A percentile compares a stretch with the other conserved stretches of the same genome.
Conservation (phyloP, 2,797 vertebrate species). For the Tenualosa ilisha region DNA sequence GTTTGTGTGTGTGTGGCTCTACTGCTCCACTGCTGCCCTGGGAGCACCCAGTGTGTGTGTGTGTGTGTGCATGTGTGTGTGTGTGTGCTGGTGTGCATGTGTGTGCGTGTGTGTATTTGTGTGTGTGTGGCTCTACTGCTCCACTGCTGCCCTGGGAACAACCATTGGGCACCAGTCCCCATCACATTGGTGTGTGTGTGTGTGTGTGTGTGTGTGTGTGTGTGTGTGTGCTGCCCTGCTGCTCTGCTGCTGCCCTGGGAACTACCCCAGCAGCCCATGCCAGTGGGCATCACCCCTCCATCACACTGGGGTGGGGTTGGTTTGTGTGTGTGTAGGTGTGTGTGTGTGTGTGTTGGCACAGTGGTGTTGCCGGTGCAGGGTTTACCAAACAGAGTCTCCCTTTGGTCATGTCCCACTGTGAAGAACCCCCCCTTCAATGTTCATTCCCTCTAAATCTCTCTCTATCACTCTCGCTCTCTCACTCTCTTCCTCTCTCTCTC, state of each 20-base stretch:
- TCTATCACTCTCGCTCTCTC: constrained; percentile 18
- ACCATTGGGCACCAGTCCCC: too few relatives aligned
- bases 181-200: too few relatives aligned
- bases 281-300: too few relatives aligned
- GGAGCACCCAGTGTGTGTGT: background rate
- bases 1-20: background rate
- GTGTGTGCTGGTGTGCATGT: background rate
- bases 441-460: constrained; percentile 39
- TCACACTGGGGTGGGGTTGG: background rate
- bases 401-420: constrained; percentile 41
- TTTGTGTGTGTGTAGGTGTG: constrained; percentile 45
- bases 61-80: constrained; percentile 1
- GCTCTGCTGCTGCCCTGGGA: too few relatives aligned
- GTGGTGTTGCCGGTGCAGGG: constrained; percentile 48
- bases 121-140: too few relatives aligned
- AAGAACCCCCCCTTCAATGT: constrained; percentile 44
- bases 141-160: too few relatives aligned
- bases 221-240: too few relatives aligned
- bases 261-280: too few relatives aligned
- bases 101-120: background rate
- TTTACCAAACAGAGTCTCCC: constrained; percentile 53
- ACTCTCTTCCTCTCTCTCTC: background rate
- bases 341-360: constrained; percentile 56
- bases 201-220: too few relatives aligned
- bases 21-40: too few relatives aligned